Conservation (phyloP, 1,140 invertebrate genomes). For the Drosophila santomea region DNA sequence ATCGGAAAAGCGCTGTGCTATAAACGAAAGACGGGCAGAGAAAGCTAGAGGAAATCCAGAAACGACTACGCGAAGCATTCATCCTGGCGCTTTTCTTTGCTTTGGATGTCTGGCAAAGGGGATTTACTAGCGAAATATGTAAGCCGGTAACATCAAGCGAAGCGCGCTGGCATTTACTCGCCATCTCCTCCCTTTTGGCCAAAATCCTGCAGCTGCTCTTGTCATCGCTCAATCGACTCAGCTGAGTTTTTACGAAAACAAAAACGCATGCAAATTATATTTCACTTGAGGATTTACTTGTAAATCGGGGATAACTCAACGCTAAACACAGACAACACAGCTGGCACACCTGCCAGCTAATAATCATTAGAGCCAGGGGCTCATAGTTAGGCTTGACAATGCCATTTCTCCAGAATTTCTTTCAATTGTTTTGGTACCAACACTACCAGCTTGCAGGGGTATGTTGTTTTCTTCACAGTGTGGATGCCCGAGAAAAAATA, state of each 20-base stretch:
- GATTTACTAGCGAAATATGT: conserved; percentile 32
- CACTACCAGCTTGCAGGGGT: neutral
- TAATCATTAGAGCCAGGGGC: conserved; percentile 55
- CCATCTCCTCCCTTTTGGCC: neutral
- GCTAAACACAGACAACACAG: conserved; percentile 9
- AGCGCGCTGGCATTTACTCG: neutral
- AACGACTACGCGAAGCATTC: conserved; percentile 34
- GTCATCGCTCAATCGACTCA: conserved; percentile 56
- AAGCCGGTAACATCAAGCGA: conserved; percentile 19
- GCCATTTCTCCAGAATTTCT: conserved; percentile 56
- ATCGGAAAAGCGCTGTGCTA: conserved; percentile 20
- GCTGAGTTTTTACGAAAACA: conserved; percentile 60
- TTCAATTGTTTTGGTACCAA: conserved; percentile 53
- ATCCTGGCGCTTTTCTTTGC: conserved; percentile 34
- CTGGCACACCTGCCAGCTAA: conserved; percentile 44
- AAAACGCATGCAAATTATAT: conserved; percentile 79
- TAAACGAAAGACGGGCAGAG: conserved; percentile 25
- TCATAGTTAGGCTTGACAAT: conserved; percentile 52
- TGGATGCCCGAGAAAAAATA: too few species aligned
- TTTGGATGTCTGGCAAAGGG: conserved; percentile 36
- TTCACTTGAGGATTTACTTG: conserved; percentile 70
- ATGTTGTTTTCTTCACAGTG: neutral
- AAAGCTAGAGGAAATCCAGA: conserved; percentile 34
- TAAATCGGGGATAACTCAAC: conserved; percentile 76
- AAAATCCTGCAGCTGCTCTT: conserved; percentile 13